Conservation (phyloP, 2,888 invertebrate genomes). For the Thecocarcelia acutangulata region DNA sequence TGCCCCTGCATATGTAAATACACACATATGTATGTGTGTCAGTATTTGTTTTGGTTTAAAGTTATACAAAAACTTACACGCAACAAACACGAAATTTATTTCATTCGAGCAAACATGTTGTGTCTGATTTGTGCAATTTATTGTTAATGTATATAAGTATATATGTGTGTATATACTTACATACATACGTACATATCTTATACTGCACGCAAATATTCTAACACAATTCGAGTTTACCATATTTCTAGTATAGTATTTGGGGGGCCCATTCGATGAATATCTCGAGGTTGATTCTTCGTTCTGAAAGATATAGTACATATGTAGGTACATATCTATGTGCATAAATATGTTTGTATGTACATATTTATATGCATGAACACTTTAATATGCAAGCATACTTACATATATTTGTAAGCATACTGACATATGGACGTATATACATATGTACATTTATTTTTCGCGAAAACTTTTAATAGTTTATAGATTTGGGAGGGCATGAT, state of each 20-base stretch:
- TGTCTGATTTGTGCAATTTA: conserved; percentile 38
- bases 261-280: conserved; percentile 16
- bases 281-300: neutral
- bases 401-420: too few relatives aligned
- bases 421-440: too few relatives aligned
- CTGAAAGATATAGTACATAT: neutral
- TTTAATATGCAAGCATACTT: too few relatives aligned
- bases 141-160: conserved; percentile 19
- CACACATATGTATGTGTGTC: too few relatives aligned
- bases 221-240: conserved; percentile 2
- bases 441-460: conserved; percentile 15
- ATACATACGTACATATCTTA: too few relatives aligned
- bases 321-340: too few relatives aligned
- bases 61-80: neutral
- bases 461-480: neutral
- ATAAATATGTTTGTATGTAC: too few relatives aligned
- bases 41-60: neutral
- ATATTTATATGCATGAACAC: too few relatives aligned
- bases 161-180: too few relatives aligned
- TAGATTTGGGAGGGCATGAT: too few relatives aligned
- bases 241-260: conserved; percentile 29
- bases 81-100: conserved; percentile 4
- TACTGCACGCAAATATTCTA: too few relatives aligned
- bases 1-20: too few relatives aligned
- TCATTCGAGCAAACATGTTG: conserved; percentile 19